Conservation (phyloP, 2,113 vertebrate species). For the Callionymus lyra region DNA sequence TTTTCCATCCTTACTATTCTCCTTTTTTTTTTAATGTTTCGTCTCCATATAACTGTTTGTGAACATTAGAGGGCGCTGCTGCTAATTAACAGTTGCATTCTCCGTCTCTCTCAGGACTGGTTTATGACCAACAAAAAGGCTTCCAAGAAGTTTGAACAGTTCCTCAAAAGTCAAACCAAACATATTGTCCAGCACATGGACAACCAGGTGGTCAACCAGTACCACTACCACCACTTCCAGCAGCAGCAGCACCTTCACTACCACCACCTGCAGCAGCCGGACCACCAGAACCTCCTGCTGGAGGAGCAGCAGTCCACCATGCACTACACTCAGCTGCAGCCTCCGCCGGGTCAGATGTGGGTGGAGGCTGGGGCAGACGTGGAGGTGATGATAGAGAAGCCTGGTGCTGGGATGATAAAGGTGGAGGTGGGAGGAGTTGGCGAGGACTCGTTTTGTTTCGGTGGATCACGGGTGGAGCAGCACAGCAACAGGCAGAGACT, state of each 20-base stretch:
- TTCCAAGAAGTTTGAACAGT: slow-evolving; percentile 79
- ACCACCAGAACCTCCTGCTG: slow-evolving; percentile 25
- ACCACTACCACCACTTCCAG: slow-evolving; percentile 13
- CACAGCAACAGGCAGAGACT: slow-evolving; percentile 24
- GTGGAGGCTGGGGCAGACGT: slow-evolving; percentile 14
- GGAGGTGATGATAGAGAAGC: slow-evolving; percentile 22
- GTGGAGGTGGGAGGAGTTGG: slow-evolving; percentile 8
- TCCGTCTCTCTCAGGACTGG: slow-evolving; percentile 72
- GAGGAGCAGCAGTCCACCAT: slow-evolving; percentile 42
- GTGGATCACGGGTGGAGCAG: slow-evolving; percentile 39
- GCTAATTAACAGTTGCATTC: too few relatives aligned
- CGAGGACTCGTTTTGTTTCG: slow-evolving; percentile 50
- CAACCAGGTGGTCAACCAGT: slow-evolving; percentile 31
- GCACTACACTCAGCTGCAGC: slow-evolving; percentile 49
- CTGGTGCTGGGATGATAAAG: slow-evolving; percentile 15
- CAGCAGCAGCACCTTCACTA: slow-evolving; percentile 1
- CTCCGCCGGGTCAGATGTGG: slow-evolving; percentile 30
- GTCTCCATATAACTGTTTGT: too few relatives aligned
- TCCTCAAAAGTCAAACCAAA: slow-evolving; percentile 75
- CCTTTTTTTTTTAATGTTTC: too few relatives aligned
- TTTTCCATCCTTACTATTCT: too few relatives aligned
- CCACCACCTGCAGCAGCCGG: slow-evolving; percentile 19
- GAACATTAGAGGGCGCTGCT: too few relatives aligned
- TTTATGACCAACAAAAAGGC: slow-evolving; percentile 79
- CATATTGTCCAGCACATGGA: slow-evolving; percentile 29